Conservation (phyloP, 2,113 vertebrate genomes). For the Megaceryle torquata region DNA sequence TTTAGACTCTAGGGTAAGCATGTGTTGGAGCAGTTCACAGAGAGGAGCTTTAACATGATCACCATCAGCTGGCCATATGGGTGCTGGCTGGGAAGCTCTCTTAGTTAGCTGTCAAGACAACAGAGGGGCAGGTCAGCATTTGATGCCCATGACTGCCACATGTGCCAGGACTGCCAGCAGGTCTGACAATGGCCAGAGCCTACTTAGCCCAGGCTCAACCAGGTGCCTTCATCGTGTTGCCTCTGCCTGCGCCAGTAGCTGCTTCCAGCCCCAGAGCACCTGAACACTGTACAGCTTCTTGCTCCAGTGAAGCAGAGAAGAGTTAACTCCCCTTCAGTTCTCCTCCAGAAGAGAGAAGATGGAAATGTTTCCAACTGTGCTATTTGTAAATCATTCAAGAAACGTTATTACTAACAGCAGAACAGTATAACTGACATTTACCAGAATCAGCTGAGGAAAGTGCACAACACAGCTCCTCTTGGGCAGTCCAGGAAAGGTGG, state of each 20-base stretch:
- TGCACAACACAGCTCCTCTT: conserved; percentile 29
- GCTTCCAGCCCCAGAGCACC: neutral
- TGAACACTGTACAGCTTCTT: neutral
- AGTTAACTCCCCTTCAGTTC: conserved; percentile 43
- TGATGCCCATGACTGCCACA: neutral
- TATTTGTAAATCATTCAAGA: conserved; percentile 63
- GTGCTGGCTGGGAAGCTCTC: neutral
- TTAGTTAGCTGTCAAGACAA: neutral
- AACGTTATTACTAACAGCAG: conserved; percentile 40
- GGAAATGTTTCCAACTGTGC: conserved; percentile 45
- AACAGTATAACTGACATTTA: conserved; percentile 52
- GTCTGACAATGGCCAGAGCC: neutral
- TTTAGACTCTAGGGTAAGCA: neutral
- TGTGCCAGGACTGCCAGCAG: rapidly evolving
- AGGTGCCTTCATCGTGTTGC: rapidly evolving
- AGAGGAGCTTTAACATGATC: neutral
- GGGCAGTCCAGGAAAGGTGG: conserved; percentile 32
- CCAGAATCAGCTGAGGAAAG: conserved; percentile 51
- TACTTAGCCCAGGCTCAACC: neutral
- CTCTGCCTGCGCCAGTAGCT: neutral
- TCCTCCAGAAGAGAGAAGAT: conserved; percentile 29
- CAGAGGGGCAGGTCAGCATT: neutral
- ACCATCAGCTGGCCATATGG: neutral
- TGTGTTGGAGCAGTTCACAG: neutral
- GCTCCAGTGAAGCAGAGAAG: conserved; percentile 24